A percentile compares a stretch with the other conserved stretches of the same genome.
Evolutionary conservation across 2,888 invertebrate genomes (phyloP).

Genomic region (Spisula subtruncata): DNA sequence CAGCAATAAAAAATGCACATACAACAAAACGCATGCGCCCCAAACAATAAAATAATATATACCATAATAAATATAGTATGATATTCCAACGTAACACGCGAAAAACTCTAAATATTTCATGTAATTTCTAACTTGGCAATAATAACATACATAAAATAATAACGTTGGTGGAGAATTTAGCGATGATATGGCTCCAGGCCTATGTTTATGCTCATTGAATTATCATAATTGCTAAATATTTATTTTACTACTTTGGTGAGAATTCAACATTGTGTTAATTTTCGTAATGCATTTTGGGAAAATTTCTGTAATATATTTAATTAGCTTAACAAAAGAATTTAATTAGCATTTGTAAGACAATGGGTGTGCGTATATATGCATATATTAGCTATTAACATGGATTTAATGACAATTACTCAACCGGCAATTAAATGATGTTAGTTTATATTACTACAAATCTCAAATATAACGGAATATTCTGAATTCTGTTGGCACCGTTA

Average conservation of each 20-base stretch:
- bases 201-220: not conserved
- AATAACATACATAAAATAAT: not conserved
- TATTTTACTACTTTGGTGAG: not conserved
- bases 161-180: not conserved
- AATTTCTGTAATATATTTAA: slow-evolving; percentile 12
- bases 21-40: not conserved
- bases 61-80: not conserved
- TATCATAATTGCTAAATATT: slow-evolving; percentile 4
- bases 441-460: slow-evolving; percentile 1
- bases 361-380: not conserved
- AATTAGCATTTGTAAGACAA: not conserved
- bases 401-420: not conserved
- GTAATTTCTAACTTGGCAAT: slow-evolving; percentile 25
- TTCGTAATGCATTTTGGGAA: not conserved
- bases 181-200: not conserved
- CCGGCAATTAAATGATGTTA: not conserved
- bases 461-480: not conserved
- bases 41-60: slow-evolving; percentile 5
- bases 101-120: slow-evolving; percentile 28
- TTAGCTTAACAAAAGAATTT: slow-evolving; percentile 12
- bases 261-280: slow-evolving; percentile 24
- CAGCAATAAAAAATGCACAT: not conserved
- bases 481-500: not conserved
- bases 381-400: not conserved
- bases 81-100: slow-evolving; percentile 3